Evolutionary conservation across 1,140 invertebrate genomes (phyloP).

Genomic region (Agrilus planipennis): DNA sequence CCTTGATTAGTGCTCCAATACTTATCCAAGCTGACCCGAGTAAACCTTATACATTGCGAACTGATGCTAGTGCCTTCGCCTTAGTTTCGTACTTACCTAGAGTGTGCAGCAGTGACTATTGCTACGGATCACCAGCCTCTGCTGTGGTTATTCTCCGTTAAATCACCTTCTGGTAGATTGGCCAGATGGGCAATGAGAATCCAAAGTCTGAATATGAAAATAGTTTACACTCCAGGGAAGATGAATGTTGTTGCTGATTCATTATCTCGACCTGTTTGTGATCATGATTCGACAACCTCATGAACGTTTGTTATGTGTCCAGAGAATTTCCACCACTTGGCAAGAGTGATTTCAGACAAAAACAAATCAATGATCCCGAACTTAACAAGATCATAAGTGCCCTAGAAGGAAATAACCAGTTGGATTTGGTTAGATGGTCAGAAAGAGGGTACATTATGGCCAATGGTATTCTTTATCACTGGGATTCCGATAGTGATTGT

Average conservation of each 20-base stretch:
- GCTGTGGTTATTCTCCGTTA: slow-evolving; percentile 7
- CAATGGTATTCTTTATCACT: slow-evolving; percentile 17
- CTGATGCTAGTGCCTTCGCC: slow-evolving; percentile 4
- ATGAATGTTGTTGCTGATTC: slow-evolving; percentile 3
- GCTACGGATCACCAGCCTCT: slow-evolving; percentile 1
- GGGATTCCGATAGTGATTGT: slow-evolving; percentile 5
- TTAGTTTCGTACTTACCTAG: slow-evolving; percentile 17
- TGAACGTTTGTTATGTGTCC: slow-evolving; percentile 1
- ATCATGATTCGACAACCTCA: neutral
- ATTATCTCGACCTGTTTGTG: neutral
- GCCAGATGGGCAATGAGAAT: slow-evolving; percentile 17
- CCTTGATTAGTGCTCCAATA: slow-evolving; percentile 13
- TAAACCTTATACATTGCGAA: neutral
- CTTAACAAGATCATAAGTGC: slow-evolving; percentile 16
- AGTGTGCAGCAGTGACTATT: neutral
- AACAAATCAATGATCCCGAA: slow-evolving; percentile 19
- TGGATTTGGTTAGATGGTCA: slow-evolving; percentile 8
- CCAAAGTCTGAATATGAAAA: slow-evolving; percentile 7
- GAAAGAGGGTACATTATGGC: slow-evolving; percentile 16
- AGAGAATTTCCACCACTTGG: slow-evolving; percentile 13
- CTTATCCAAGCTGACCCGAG: slow-evolving; percentile 6
- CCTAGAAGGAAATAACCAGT: slow-evolving; percentile 9
- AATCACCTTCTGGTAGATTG: slow-evolving; percentile 16
- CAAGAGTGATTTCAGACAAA: slow-evolving; percentile 13
- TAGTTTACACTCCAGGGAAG: slow-evolving; percentile 14